Conservation (phyloP, 2,113 vertebrate genomes). For the Nothoprocta perdicaria region DNA sequence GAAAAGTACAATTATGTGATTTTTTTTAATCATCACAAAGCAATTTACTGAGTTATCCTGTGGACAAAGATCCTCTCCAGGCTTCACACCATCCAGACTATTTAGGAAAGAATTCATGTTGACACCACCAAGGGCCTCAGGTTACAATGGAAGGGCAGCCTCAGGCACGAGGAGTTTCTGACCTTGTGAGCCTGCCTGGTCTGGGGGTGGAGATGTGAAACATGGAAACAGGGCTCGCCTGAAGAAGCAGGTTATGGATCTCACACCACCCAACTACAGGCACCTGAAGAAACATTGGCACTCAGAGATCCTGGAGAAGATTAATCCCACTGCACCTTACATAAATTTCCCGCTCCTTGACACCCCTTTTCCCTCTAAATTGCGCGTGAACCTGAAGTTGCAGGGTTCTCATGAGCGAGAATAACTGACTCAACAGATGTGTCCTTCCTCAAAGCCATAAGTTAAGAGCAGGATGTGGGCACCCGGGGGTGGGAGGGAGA, state of each 20-base stretch:
- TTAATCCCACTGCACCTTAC: neutral
- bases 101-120: neutral
- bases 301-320: neutral
- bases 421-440: neutral
- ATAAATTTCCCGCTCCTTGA: neutral
- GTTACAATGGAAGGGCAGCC: neutral
- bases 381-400: accelerated
- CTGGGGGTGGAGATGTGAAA: neutral
- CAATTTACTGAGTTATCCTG: neutral
- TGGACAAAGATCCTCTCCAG: neutral
- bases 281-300: neutral
- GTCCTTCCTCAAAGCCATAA: neutral
- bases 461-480: neutral
- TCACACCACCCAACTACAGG: neutral
- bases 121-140: neutral
- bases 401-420: neutral
- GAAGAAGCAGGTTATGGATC: neutral
- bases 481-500: neutral
- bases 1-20: neutral
- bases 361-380: neutral
- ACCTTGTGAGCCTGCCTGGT: neutral
- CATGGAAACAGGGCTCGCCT: neutral
- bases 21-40: neutral
- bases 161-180: neutral
- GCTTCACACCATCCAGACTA: neutral